These are phyloP conservation scores for Corythornis madagascariensis DNA, from an alignment of 2,113 vertebrate genomes.

Conservation along the genomic window DNA sequence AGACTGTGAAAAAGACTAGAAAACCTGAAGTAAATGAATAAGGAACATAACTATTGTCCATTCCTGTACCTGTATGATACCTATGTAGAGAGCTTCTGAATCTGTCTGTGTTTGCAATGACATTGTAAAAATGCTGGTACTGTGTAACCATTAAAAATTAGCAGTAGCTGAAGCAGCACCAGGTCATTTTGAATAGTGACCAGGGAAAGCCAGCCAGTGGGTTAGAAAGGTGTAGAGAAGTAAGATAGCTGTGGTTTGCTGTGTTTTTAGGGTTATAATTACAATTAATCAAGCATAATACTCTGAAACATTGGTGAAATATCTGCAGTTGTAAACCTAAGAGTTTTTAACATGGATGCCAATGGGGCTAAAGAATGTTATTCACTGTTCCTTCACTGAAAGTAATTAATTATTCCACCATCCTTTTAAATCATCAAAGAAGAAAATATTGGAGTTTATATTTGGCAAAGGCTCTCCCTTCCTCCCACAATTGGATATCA, in stretches of 20 bases:
- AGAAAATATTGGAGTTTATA: background rate
- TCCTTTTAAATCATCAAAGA: background rate
- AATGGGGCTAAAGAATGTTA: background rate
- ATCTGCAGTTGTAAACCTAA: background rate
- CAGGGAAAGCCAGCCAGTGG: background rate
- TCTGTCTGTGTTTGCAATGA: background rate
- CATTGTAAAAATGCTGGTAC: background rate
- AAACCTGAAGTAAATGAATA: background rate
- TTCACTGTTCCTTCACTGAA: background rate
- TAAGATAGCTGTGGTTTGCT: background rate
- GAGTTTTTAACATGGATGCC: background rate
- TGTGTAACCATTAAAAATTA: background rate
- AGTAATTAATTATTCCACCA: background rate
- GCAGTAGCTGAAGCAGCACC: background rate
- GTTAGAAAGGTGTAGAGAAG: background rate
- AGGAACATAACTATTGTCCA: rapidly evolving
- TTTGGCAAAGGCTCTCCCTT: background rate
- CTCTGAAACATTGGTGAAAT: background rate
- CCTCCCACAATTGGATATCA: background rate
- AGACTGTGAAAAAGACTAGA: background rate
- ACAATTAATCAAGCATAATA: background rate
- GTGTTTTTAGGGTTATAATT: background rate
- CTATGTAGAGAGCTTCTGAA: background rate
- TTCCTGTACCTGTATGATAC: background rate
- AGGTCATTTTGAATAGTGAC: background rate